These are phyloP conservation scores for Carabus problematicus DNA, from an alignment of 2,888 invertebrate species.

Conservation along the genomic window DNA sequence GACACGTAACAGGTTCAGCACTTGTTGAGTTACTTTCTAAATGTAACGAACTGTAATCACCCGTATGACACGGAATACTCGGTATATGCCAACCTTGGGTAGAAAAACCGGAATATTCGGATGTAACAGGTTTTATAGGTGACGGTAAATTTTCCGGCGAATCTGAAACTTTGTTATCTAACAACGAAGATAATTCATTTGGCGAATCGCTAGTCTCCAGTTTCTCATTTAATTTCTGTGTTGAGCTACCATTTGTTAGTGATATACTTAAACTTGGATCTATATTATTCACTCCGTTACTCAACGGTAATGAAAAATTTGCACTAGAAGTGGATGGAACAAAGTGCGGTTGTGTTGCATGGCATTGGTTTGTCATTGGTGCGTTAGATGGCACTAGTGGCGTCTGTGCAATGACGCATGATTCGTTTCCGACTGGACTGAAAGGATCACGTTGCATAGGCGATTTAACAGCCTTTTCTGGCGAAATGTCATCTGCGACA, in stretches of 20 bases:
- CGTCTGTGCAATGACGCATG: slow-evolving; percentile 53
- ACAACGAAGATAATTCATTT: slow-evolving; percentile 44
- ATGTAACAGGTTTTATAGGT: slow-evolving; percentile 53
- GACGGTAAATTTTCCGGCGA: slow-evolving; percentile 52
- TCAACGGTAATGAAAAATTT: slow-evolving; percentile 50
- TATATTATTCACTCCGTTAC: slow-evolving; percentile 32
- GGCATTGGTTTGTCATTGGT: slow-evolving; percentile 27
- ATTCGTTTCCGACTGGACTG: slow-evolving; percentile 61
- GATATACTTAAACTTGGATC: background rate
- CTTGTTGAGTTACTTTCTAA: slow-evolving; percentile 3
- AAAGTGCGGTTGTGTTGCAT: slow-evolving; percentile 27
- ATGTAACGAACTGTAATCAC: slow-evolving; percentile 60
- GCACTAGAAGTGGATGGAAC: slow-evolving; percentile 44
- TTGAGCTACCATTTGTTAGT: slow-evolving; percentile 13
- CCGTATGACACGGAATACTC: slow-evolving; percentile 71
- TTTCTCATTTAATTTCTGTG: background rate
- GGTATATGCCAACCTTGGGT: slow-evolving; percentile 68
- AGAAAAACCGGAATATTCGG: slow-evolving; percentile 69
- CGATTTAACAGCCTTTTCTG: slow-evolving; percentile 53
- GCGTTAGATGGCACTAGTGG: slow-evolving; percentile 52
- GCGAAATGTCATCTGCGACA: slow-evolving; percentile 64
- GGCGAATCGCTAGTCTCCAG: slow-evolving; percentile 46
- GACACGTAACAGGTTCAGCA: slow-evolving; percentile 8
- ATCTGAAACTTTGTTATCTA: slow-evolving; percentile 52
- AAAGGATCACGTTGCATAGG: slow-evolving; percentile 62